These are phyloP conservation scores for Aculops lycopersici DNA, from an alignment of 1,140 invertebrate species.

Conservation along the genomic window DNA sequence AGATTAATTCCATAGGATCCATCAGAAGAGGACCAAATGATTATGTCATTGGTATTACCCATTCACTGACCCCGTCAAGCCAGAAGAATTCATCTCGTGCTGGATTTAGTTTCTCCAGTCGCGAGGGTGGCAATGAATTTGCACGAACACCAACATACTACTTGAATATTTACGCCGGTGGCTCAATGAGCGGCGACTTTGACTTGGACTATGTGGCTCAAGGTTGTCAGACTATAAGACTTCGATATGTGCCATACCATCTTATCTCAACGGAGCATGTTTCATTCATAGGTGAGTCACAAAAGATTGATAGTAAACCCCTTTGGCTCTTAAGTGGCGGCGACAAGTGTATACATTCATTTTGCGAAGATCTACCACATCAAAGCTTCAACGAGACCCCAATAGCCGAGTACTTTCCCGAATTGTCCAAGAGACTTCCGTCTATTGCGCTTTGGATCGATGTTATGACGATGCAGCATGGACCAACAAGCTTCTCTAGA, in stretches of 20 bases:
- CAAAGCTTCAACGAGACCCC: background rate
- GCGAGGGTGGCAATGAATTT: background rate
- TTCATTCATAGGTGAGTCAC: background rate
- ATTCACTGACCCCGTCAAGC: background rate
- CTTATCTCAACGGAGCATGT: background rate
- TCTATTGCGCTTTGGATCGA: background rate
- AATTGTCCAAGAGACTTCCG: background rate
- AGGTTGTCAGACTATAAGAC: background rate
- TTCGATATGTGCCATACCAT: background rate
- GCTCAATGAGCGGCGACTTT: background rate
- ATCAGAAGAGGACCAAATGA: background rate
- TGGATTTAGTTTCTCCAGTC: background rate
- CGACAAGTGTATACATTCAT: background rate
- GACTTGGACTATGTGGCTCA: background rate
- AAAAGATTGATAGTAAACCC: background rate
- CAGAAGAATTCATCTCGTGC: background rate
- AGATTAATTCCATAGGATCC: background rate
- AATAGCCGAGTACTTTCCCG: background rate
- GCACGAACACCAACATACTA: background rate
- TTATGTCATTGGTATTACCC: background rate
- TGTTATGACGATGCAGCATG: background rate
- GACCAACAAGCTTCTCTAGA: background rate
- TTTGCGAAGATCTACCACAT: background rate
- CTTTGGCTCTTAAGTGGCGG: background rate
- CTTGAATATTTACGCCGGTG: background rate